phyloP scores from a whole-genome alignment of 2,888 invertebrate genomes.

The Papilio demoleus region DNA sequence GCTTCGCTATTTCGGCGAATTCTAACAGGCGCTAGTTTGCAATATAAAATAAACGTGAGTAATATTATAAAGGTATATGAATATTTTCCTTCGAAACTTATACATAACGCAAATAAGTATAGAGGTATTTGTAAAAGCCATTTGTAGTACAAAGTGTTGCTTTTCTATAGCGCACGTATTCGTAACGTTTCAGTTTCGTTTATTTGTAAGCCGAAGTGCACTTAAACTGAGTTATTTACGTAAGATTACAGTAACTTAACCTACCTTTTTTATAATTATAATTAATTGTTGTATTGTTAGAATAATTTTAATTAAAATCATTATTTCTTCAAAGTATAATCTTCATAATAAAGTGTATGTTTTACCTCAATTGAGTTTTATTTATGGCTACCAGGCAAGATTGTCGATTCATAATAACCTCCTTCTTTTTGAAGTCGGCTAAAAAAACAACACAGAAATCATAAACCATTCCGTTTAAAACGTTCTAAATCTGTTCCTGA shows the following conservation, averaged over 20 bases:
- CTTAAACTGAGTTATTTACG: neutral
- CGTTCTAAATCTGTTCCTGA: neutral
- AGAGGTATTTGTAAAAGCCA: slow-evolving; percentile 16
- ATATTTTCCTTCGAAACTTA: neutral
- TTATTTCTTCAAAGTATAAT: too few species aligned
- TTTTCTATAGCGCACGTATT: slow-evolving; percentile 2
- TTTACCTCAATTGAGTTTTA: too few species aligned
- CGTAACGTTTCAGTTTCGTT: slow-evolving; percentile 8
- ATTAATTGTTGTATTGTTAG: neutral
- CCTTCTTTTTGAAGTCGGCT: too few species aligned
- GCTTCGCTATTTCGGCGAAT: too few species aligned
- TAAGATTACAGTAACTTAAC: neutral
- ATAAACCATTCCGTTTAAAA: too few species aligned
- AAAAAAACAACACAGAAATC: too few species aligned
- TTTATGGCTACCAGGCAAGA: too few species aligned
- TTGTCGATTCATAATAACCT: too few species aligned
- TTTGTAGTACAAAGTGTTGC: neutral
- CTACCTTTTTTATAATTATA: neutral
- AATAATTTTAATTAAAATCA: neutral
- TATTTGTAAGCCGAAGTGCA: slow-evolving; percentile 6
- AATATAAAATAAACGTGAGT: too few species aligned
- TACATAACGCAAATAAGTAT: neutral
- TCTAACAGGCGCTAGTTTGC: too few species aligned
- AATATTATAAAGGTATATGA: neutral
- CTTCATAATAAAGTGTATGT: too few species aligned